A percentile compares a stretch with the other conserved stretches of the same genome.
Evolutionary conservation across 2,113 vertebrate species (phyloP).

Genomic region (Thomomys bottae): DNA sequence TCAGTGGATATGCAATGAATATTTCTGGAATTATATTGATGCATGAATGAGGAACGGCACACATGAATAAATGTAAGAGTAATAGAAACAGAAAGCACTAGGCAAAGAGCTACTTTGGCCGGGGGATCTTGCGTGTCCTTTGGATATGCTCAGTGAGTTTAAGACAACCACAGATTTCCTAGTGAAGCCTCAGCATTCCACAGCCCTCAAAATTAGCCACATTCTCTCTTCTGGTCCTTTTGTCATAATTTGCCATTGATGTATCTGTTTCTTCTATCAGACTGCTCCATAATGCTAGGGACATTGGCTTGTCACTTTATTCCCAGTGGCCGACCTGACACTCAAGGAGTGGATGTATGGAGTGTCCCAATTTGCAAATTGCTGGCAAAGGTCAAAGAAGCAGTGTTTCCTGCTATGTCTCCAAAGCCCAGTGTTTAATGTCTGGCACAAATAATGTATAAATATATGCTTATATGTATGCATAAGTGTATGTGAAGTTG

Average conservation of each 20-base stretch:
- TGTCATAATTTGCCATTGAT: background rate
- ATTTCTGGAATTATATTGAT: background rate
- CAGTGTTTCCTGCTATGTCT: background rate
- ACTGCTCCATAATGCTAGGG: background rate
- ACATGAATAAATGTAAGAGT: background rate
- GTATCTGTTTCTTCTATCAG: background rate
- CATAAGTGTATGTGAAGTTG: too few relatives aligned
- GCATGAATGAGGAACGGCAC: background rate
- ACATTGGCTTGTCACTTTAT: background rate
- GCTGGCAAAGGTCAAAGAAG: background rate
- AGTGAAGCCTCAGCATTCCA: background rate
- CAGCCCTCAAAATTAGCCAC: background rate
- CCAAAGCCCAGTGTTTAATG: background rate
- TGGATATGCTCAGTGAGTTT: background rate
- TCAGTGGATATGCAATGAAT: background rate
- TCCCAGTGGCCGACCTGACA: background rate
- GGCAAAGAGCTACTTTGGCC: background rate
- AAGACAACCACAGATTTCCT: conserved; percentile 25
- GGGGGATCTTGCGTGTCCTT: background rate
- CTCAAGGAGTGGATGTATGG: background rate
- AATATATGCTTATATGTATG: background rate
- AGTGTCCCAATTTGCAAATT: background rate
- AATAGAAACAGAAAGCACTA: background rate
- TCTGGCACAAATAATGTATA: background rate
- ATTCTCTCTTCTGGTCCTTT: background rate